These are phyloP conservation scores for Idaea biselata DNA, from an alignment of 2,888 invertebrate genomes.

Conservation along the genomic window DNA sequence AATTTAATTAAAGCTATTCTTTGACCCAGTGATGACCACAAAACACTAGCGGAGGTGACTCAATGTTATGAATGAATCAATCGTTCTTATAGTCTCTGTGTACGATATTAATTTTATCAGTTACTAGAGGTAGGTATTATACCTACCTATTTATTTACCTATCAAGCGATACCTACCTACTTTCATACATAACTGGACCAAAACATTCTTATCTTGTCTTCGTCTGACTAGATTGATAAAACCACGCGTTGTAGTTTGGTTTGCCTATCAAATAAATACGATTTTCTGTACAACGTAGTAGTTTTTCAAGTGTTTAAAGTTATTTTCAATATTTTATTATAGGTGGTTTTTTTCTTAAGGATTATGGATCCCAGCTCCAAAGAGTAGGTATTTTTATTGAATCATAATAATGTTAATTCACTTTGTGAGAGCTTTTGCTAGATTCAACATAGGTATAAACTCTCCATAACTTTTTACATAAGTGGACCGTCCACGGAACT, in stretches of 20 bases:
- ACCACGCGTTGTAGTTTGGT: not conserved
- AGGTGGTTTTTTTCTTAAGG: not conserved
- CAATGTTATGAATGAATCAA: too few relatives aligned
- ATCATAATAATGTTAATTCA: too few relatives aligned
- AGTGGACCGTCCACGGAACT: too few relatives aligned
- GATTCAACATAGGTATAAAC: too few relatives aligned
- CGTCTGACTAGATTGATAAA: not conserved
- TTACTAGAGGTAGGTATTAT: not conserved
- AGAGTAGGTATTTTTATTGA: not conserved
- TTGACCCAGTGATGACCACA: too few relatives aligned
- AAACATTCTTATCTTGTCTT: conserved; percentile 10
- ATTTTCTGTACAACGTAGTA: not conserved
- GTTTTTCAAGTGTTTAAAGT: not conserved
- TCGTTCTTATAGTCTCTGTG: too few relatives aligned
- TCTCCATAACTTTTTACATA: too few relatives aligned
- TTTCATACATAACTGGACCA: not conserved
- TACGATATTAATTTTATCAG: not conserved
- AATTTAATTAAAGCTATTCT: too few relatives aligned
- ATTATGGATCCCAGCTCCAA: not conserved
- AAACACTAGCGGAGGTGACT: too few relatives aligned
- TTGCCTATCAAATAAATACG: not conserved
- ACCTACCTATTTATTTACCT: too few relatives aligned
- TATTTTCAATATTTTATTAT: not conserved
- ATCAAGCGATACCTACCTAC: not conserved
- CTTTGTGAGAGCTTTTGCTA: too few relatives aligned